Base-by-base conservation (phyloP, 2,888 invertebrate genomes). In the Amblyteles armatorius region DNA sequence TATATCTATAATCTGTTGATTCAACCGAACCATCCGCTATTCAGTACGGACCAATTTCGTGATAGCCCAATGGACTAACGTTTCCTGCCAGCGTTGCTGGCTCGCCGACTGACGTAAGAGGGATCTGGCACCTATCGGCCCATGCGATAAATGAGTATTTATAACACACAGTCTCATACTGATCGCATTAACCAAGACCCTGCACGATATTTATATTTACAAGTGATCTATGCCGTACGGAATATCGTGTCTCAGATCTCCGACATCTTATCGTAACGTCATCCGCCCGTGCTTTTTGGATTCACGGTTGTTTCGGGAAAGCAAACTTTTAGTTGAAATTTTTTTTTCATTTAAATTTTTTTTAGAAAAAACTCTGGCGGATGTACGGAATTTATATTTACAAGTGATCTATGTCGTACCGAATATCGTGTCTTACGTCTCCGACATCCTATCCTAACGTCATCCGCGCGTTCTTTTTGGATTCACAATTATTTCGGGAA, bases 91-190 rank as follows among this genome's bases (percentile, higher is more conserved):
- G 50, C 65, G 65, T 69, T 83, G 44, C 76, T 76, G 69, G 73
- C 69, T 67, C 81, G 68, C 68, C 85, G 81, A 85, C 88, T 90
- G 90, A 90, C 89, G 90, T 81, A 91, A 91, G 82, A 82, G 40
- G 79, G 83, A 88, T 88, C 88, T 92, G 91, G 90, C 90, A 90
- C 83, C 72, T 74, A 83, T 84, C 74, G 79, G 88, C 22, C 85
- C 68, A 50, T 68, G 71, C 88, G 87, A 90, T 92, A 90, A 90
- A 90, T 91, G 88, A 88, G 83, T 92, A 92, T 93, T 92, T 92
- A 92, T 91, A 92, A 88, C 87, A 79, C 79, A 77, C 67, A 74
- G 69, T 82, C 60, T 19, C 79, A 74, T 52, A 76, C 22, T 65
- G 65, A 40, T 33, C 33, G 73, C 36, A n/a, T 79, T 55, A 55